Evolutionary conservation across 2,113 vertebrate genomes (phyloP).

Genomic region (Sander lucioperca): DNA sequence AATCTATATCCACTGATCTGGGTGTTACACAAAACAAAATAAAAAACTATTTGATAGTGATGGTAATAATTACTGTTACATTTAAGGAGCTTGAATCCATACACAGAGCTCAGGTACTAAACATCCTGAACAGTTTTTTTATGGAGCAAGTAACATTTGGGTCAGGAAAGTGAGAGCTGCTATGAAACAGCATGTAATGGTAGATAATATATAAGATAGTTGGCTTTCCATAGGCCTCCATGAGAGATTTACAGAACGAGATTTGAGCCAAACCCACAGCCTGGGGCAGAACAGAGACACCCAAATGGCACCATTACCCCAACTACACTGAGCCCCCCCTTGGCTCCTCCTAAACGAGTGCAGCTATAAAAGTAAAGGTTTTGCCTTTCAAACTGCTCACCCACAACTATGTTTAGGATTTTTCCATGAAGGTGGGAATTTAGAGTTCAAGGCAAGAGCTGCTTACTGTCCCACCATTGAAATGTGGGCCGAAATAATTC

Average conservation of each 20-base stretch:
- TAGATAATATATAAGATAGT: background rate
- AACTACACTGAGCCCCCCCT: constrained; percentile 13
- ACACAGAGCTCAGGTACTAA: background rate
- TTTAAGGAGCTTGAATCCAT: background rate
- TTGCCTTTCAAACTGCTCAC: constrained; percentile 37
- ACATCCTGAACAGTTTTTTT: background rate
- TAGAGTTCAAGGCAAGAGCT: constrained; percentile 2
- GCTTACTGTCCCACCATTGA: background rate
- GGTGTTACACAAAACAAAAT: background rate
- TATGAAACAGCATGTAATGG: constrained; percentile 9
- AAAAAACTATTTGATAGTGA: background rate
- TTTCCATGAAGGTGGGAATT: constrained; percentile 31
- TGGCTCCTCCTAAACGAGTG: constrained; percentile 33
- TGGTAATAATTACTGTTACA: background rate
- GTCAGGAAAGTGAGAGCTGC: constrained; percentile 1
- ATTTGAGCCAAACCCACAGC: constrained; percentile 28
- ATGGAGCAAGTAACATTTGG: background rate
- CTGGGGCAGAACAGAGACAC: background rate
- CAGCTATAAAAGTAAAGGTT: constrained; percentile 45
- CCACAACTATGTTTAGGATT: constrained; percentile 46
- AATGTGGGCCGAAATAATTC: constrained; percentile 25
- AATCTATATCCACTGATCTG: background rate
- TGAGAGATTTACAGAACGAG: constrained; percentile 14
- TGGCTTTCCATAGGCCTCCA: background rate
- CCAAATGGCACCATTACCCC: constrained; percentile 40